phyloP scores from a whole-genome alignment of 2,113 vertebrate genomes.

The Tyrannus savana region DNA sequence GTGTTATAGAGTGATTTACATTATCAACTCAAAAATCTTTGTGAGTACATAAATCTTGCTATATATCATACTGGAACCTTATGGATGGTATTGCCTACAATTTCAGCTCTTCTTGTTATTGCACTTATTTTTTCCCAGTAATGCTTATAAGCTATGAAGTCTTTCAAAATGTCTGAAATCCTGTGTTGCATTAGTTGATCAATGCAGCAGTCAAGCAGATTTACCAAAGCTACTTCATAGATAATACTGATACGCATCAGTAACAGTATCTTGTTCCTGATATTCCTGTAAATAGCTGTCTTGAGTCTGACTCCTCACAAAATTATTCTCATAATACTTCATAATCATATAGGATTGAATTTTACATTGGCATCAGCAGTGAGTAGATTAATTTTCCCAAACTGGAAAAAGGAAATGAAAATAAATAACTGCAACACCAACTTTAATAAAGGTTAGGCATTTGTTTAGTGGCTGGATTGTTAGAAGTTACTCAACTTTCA shows the following conservation, averaged over 20 bases:
- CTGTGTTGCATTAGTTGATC: background rate
- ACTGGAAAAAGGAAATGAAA: background rate
- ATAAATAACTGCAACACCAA: background rate
- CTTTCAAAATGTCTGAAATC: background rate
- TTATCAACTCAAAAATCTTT: background rate
- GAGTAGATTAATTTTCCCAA: background rate
- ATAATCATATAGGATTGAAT: background rate
- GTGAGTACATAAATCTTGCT: background rate
- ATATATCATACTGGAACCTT: background rate
- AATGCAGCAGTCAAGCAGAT: background rate
- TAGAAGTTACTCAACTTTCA: background rate
- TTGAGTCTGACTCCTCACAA: background rate
- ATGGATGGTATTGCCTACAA: background rate
- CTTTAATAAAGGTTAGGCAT: background rate
- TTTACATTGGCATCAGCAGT: background rate
- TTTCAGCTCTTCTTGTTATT: background rate
- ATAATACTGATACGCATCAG: background rate
- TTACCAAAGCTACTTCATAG: background rate
- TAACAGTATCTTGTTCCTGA: background rate
- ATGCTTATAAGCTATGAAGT: background rate
- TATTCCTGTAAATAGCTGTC: background rate
- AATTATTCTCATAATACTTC: background rate
- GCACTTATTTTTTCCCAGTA: background rate
- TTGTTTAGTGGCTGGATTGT: background rate
- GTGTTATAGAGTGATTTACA: background rate